Percentiles rank a stretch among this genome's conserved stretches.
Conservation (phyloP, 2,797 vertebrate genomes). For the Prionace glauca region DNA sequence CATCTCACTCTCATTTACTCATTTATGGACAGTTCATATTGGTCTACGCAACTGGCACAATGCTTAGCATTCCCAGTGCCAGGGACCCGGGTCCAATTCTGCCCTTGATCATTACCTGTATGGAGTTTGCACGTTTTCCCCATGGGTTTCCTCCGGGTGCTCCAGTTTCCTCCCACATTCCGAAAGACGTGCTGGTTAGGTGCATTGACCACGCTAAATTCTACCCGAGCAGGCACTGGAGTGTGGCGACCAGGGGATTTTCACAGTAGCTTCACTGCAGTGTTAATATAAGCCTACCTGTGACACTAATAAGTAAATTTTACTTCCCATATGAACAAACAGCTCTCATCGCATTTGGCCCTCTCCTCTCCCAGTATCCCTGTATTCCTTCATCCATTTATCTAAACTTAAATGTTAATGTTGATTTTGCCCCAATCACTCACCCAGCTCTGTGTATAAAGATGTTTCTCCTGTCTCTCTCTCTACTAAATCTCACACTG, state of each 20-base stretch:
- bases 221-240: too few relatives aligned
- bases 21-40: neutral
- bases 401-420: neutral
- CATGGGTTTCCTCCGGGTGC: too few relatives aligned
- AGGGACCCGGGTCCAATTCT: too few relatives aligned
- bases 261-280: too few relatives aligned
- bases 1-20: neutral
- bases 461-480: neutral
- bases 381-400: neutral
- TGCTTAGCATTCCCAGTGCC: neutral
- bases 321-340: neutral
- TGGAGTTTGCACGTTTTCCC: too few relatives aligned
- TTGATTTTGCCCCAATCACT: neutral
- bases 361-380: neutral
- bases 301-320: too few relatives aligned
- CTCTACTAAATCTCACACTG: neutral
- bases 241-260: too few relatives aligned
- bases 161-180: too few relatives aligned
- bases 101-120: neutral
- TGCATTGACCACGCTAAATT: too few relatives aligned
- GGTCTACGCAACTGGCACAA: neutral
- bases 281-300: too few relatives aligned
- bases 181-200: too few relatives aligned
- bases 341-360: neutral
- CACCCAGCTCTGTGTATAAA: neutral